Base-by-base conservation (phyloP, 2,797 vertebrate species). In the Oryzias sinensis region DNA sequence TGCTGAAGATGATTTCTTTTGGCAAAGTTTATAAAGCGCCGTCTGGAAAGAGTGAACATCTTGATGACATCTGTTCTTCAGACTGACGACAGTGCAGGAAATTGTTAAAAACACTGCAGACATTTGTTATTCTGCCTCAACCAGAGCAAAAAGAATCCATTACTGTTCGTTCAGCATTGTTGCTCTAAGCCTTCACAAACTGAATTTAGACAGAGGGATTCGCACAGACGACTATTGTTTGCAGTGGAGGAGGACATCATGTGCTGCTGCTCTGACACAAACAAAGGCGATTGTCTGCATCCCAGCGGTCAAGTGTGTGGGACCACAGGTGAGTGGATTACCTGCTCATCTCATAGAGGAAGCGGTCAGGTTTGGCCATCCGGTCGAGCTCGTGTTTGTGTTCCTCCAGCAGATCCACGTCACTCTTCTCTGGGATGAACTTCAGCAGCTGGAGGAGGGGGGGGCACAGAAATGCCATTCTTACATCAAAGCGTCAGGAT, bases 281-380 rank as follows among this genome's bases (percentile, higher is more conserved):
- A 82, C 81, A 77, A 70, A 55, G 62, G 40, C 72, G 49, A 60
- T 49, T 1, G 53, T 48, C 50, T 13, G 49, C 6, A 20, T 4
- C 25, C 48, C 6, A 7, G 42, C 2, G 11, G 16, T 29, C 11
- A 70, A 62, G 27, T 37, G 18, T 27, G 59, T 62, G n/a, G 9
- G 3, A 44, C 1, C 13, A 22, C 3, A 44, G 22, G 15, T 33
- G 20, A 22, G 47, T 24, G 8, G 48, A 33, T 42, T 74, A 99
- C 97, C 96, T 94, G 95, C 97, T 99, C 97, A 99, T 99, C 86
- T 99, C 97, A 0, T 96, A 99, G 76, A 99, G 92, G 88, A 99
- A 99, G 43, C 97, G 88, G 72, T 99, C 97, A 0, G 97, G 94
- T 82, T 95, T 97, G 56, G 97, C 97, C 97, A 99, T 99, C 40